Evolutionary conservation across 2,888 invertebrate genomes (phyloP), one percentile per base, ranked within the genome.

Genomic region (Brachyptera putata): DNA sequence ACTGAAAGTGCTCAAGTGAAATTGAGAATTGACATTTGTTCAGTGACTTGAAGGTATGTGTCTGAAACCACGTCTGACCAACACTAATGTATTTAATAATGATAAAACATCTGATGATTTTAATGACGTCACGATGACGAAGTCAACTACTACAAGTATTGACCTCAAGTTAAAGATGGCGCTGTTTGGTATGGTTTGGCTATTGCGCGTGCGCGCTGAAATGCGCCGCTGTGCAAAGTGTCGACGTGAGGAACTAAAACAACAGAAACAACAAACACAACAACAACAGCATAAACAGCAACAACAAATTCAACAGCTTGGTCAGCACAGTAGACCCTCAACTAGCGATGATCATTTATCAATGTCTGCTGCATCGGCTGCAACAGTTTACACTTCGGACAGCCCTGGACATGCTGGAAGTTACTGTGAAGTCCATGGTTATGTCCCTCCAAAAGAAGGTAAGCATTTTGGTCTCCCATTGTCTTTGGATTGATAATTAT

Each of bases 111-210:
- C 36, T 34, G 34, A 53, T 21, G 3, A n/a, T 9, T 34, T 21
- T 21, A 2, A 14, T 36, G 34, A 34, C 53, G 53, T 53, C 53
- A 53, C 53, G 53, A 53, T 53, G 53, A 53, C 53, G 53, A 53
- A 53, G 34, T 36, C 34, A 34, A 53, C 36, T 30, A 18, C 53
- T 7, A 34, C 11, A 53, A 30, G 34, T 21, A 21, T 53, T 18
- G 53, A 53, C 22, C 60, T 41, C 24, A 41, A 24, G 26, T 41
- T 56, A 18, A 84, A 82, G 80, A 89, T 89, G 89, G 89, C 89
- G 81, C 84, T 89, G 71, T 89, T 89, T 81, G 89, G 89, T 77
- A 86, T 89, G 84, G 88, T 88, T 78, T 89, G 89, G 89, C 81
- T 89, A 76, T 76, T 89, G 75, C 86, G 88, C 71, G 85, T 89